Base-by-base conservation (phyloP, 2,113 vertebrate species). In the Apodemus speciosus region DNA sequence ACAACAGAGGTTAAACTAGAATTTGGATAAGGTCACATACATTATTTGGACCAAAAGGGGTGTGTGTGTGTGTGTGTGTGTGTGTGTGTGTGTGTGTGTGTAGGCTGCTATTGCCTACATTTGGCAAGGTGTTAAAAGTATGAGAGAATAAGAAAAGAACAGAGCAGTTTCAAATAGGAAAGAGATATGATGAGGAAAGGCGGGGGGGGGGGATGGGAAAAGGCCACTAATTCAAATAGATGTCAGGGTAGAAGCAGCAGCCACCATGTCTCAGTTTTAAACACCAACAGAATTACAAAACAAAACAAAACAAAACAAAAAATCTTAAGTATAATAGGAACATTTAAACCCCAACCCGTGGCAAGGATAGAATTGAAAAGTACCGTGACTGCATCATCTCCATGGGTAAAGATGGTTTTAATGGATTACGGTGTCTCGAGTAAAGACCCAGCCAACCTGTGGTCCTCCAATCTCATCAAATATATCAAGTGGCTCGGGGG, bases 341-440 rank as follows among this genome's bases (percentile, higher is more conserved):
- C 83, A 87, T 79, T 46, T 64, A n/a, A 94, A 92, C 66, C 60
- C 49, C 64, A 40, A 14, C 58, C 38, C 6, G 9, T 46, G 43
- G 9, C 71, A 53, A 58, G 25, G 58, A 23, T 90, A 23, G 66
- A 35, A 89, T 53, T 53, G 10, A 43, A 89, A 51, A 32, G n/a
- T 35, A 43, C 2, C 0, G 0, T 9, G 3, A 0, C 30, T 40
- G 51, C 58, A 27, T 84, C 18, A 51, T 2, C n/a, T 15, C 9
- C 1, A 1, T 30, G 51, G n/a, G 46, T 75, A 27, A 60, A 80
- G 32, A n/a, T 18, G 21, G 53, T 90, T 69, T 87, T 40, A 69
- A 60, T 49, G 62, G 49, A 75, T 76, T 7, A 62, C 49, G 4
- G 43, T 15, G 3, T 92, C 32, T 92, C 58, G 32, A 81, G 76